A percentile compares a stretch with the other conserved stretches of the same genome.
Conservation (phyloP, 2,888 invertebrate genomes). For the Fabriciana adippe region DNA sequence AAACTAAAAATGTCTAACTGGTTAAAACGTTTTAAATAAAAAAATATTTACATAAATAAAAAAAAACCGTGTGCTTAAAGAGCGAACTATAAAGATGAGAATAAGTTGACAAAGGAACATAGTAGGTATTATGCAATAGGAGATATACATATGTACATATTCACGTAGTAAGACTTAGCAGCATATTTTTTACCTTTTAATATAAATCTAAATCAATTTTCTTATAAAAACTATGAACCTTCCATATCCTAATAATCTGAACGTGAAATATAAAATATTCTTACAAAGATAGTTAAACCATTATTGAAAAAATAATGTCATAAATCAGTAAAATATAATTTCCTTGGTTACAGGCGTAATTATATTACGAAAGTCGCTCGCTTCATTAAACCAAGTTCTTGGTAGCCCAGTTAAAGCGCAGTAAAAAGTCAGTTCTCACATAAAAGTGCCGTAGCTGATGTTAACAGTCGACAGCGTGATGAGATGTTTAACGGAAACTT, state of each 20-base stretch:
- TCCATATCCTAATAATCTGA: slow-evolving; percentile 1
- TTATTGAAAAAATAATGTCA: too few species aligned
- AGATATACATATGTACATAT: too few species aligned
- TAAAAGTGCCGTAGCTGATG: slow-evolving; percentile 52
- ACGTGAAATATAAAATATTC: neutral
- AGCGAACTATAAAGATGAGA: too few species aligned
- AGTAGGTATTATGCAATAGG: too few species aligned
- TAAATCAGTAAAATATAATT: neutral
- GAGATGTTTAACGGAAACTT: slow-evolving; percentile 49
- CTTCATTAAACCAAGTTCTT: slow-evolving; percentile 44
- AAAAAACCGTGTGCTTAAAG: too few species aligned
- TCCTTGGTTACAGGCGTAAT: slow-evolving; percentile 25
- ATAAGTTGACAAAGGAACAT: too few species aligned
- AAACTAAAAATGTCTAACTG: too few species aligned
- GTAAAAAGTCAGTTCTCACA: slow-evolving; percentile 51
- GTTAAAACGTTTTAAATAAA: too few species aligned
- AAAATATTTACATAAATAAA: too few species aligned
- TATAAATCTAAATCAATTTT: neutral
- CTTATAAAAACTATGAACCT: neutral
- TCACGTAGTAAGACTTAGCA: too few species aligned
- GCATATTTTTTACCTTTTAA: too few species aligned
- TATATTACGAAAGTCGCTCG: slow-evolving; percentile 38
- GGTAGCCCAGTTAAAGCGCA: slow-evolving; percentile 46
- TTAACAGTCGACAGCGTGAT: slow-evolving; percentile 52
- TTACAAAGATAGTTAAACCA: too few species aligned